Base-by-base conservation (phyloP, 2,113 vertebrate species). In the Protobothrops flavoviridis region DNA sequence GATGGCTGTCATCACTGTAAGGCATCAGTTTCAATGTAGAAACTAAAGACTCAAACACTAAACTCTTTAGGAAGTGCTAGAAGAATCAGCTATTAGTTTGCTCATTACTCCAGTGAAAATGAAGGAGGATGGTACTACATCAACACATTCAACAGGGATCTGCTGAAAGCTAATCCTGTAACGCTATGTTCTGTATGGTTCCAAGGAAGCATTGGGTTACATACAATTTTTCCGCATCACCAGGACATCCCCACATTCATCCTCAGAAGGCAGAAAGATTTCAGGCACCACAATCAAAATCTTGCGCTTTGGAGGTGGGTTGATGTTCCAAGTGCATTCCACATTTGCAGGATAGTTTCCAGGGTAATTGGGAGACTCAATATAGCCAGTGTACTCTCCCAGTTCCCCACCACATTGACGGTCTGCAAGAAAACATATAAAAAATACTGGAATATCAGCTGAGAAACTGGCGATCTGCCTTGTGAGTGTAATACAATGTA, bases 171-270 rank as follows among this genome's bases (percentile, higher is more conserved):
- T 81, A 50, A 11, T 81, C 21, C 24, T 85, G 50, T 50, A 59
- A 93, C 86, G 39, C 6, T 23, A 48, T 26, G 52, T 61, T 89
- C 95, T 59, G 55, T 91, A 1, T 93, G 90, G 86, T 93, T 94
- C 39, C 92, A 26, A 2, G 0, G 3, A 93, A 94, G 33, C 3
- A 55, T 96, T 97, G 64, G 93, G 97, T 97, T 97, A 98, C 98
- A 97, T 97, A 99, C 99, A 99, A 98, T 99, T 99, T 98, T 99
- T 99, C 97, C 99, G 98, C 99, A 99, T 99, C 92, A 99, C 99
- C 96, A 99, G 97, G 95, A 99, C 99, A 33, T 99, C 99, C 90
- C 99, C 99, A 24, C 99, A 99, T 96, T 99, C 99, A 0, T 99
- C 99, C 97, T 99, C 99, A 0, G 99, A 99, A 0, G 99, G 99